Evolutionary conservation across 2,797 vertebrate species (phyloP).

Genomic region (Naso thynnoides): DNA sequence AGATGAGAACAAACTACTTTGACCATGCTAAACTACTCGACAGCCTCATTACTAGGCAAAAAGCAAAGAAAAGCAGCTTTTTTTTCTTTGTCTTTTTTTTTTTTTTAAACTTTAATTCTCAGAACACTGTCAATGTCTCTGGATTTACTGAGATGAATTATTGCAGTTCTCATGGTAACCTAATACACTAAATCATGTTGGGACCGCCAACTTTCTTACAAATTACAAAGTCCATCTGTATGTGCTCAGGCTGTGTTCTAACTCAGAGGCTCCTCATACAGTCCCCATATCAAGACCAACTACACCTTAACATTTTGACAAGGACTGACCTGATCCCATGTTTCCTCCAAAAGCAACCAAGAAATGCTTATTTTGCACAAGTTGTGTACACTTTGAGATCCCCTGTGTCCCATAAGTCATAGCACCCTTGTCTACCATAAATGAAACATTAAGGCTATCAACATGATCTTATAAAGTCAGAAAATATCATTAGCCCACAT

Average conservation of each 20-base stretch:
- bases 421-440: background rate
- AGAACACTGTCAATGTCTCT: background rate
- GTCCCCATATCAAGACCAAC: background rate
- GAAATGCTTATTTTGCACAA: conserved; percentile 10
- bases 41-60: background rate
- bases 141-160: conserved; percentile 7
- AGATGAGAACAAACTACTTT: no score
- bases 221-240: conserved; percentile 14
- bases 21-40: background rate
- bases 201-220: conserved; percentile 5
- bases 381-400: background rate
- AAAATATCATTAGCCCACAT: background rate
- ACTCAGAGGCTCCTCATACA: conserved; percentile 17
- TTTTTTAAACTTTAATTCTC: background rate
- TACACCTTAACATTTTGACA: conserved; percentile 15
- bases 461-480: background rate
- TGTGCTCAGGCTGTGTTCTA: conserved; percentile 19
- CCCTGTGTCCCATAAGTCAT: background rate
- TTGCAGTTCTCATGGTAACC: background rate
- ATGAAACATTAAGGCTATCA: background rate
- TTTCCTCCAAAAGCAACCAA: conserved; percentile 5
- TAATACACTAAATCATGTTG: conserved; percentile 2
- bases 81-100: no score
- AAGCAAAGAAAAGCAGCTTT: no score
- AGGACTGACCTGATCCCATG: conserved; percentile 13